Conservation (phyloP, 2,797 vertebrate species). For the Ceyx erithaca region DNA sequence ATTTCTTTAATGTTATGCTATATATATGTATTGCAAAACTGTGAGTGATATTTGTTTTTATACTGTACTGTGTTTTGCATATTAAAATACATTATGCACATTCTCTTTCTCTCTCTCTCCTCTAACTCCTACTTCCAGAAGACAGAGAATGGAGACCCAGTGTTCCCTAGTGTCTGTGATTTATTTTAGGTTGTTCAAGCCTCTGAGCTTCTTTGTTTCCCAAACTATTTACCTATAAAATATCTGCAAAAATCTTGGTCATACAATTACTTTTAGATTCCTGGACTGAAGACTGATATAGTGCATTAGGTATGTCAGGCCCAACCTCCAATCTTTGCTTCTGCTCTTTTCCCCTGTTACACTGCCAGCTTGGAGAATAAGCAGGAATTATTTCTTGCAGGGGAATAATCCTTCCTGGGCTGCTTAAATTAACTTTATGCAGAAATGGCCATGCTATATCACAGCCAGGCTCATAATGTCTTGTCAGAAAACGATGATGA, state of each 20-base stretch:
- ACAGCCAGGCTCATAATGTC: neutral
- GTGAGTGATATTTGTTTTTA: constrained; percentile 50
- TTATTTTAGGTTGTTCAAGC: neutral
- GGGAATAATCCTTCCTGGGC: constrained; percentile 26
- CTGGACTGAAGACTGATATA: neutral
- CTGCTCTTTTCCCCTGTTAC: neutral
- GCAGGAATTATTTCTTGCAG: constrained; percentile 47
- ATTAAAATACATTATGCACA: constrained; percentile 44
- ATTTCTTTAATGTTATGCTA: constrained; percentile 71
- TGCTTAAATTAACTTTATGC: constrained; percentile 57
- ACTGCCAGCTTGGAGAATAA: constrained; percentile 26
- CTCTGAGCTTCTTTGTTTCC: neutral
- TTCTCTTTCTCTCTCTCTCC: neutral
- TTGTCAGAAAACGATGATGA: constrained; percentile 26
- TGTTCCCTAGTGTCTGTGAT: neutral
- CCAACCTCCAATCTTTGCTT: neutral
- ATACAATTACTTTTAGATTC: neutral
- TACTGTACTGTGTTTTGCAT: constrained; percentile 44
- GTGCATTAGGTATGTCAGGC: neutral
- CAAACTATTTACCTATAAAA: neutral
- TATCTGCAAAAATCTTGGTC: neutral
- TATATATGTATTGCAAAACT: constrained; percentile 64
- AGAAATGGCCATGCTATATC: constrained; percentile 32
- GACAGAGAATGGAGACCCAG: neutral
- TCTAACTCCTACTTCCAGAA: constrained; percentile 3